A percentile compares a stretch with the other conserved stretches of the same genome.
Evolutionary conservation across 2,797 vertebrate genomes (phyloP).

Genomic region (Acanthopagrus latus): DNA sequence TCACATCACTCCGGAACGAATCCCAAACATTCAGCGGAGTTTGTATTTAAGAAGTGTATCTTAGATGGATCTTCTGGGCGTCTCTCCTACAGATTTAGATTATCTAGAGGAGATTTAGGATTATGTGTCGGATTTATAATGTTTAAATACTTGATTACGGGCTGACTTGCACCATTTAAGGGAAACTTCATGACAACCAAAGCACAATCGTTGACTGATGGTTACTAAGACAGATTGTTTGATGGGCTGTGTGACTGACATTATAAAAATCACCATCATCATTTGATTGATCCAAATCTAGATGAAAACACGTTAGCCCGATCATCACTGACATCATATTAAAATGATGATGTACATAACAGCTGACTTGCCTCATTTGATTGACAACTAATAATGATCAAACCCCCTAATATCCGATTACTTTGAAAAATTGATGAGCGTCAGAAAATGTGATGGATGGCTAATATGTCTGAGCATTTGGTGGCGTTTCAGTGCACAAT

Average conservation of each 20-base stretch:
- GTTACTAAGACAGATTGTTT: slow-evolving; percentile 30
- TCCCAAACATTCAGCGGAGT: slow-evolving; percentile 10
- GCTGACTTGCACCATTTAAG: slow-evolving; percentile 30
- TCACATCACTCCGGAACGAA: slow-evolving; percentile 21
- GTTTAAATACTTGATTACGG: slow-evolving; percentile 29
- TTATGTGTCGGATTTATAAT: slow-evolving; percentile 10
- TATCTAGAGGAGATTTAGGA: slow-evolving; percentile 16
- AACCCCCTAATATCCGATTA: slow-evolving; percentile 21
- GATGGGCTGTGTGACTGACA: slow-evolving; percentile 3
- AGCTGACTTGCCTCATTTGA: slow-evolving; percentile 20
- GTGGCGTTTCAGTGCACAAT: slow-evolving; percentile 17
- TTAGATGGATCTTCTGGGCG: not conserved
- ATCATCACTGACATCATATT: slow-evolving; percentile 38
- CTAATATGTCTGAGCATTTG: slow-evolving; percentile 24
- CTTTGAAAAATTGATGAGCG: slow-evolving; percentile 13
- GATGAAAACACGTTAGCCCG: slow-evolving; percentile 19
- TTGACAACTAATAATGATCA: slow-evolving; percentile 60
- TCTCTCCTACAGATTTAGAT: slow-evolving; percentile 7
- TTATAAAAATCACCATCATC: slow-evolving; percentile 28
- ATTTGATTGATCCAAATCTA: slow-evolving; percentile 23
- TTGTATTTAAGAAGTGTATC: slow-evolving; percentile 37
- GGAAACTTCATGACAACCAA: slow-evolving; percentile 20
- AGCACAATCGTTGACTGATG: slow-evolving; percentile 28
- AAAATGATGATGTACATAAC: slow-evolving; percentile 29
- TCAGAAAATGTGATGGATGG: slow-evolving; percentile 42